These are phyloP conservation scores for Ptychadena robeensis DNA, from an alignment of 2,797 vertebrate genomes.

Conservation along the genomic window DNA sequence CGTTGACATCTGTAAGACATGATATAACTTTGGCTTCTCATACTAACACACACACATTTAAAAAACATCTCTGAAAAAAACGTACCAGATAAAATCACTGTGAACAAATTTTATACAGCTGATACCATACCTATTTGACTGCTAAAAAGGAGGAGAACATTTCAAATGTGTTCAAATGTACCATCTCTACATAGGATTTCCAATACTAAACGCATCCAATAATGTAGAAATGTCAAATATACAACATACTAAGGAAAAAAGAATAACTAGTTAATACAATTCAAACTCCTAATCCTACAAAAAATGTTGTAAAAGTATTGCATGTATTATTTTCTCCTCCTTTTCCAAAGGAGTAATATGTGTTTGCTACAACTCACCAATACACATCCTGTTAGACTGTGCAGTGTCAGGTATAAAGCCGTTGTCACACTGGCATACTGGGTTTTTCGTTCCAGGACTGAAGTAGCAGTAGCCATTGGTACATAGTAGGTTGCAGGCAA, in stretches of 20 bases:
- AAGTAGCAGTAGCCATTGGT: constrained; percentile 34
- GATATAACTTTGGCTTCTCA: neutral
- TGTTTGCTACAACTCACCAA: constrained; percentile 11
- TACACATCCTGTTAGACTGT: constrained; percentile 20
- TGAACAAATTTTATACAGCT: neutral
- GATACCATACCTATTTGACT: neutral
- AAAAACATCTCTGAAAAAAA: neutral
- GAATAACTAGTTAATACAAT: too few species aligned
- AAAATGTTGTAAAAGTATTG: neutral
- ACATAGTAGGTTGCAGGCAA: constrained; percentile 36
- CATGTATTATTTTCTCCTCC: neutral
- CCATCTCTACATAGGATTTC: too few species aligned
- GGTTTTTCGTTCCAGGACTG: constrained; percentile 13
- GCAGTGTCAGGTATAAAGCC: constrained; percentile 23
- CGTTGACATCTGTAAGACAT: constrained; percentile 48
- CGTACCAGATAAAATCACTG: neutral
- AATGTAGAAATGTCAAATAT: too few species aligned
- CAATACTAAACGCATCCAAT: too few species aligned
- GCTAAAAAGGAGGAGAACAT: too few species aligned
- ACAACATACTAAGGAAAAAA: too few species aligned
- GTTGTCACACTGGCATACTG: constrained; percentile 2
- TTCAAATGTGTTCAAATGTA: too few species aligned
- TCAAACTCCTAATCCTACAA: too few species aligned
- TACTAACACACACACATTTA: neutral
- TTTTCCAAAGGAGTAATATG: neutral